phyloP scores from a whole-genome alignment of 1,140 invertebrate species.

The Diabrotica virgifera region DNA sequence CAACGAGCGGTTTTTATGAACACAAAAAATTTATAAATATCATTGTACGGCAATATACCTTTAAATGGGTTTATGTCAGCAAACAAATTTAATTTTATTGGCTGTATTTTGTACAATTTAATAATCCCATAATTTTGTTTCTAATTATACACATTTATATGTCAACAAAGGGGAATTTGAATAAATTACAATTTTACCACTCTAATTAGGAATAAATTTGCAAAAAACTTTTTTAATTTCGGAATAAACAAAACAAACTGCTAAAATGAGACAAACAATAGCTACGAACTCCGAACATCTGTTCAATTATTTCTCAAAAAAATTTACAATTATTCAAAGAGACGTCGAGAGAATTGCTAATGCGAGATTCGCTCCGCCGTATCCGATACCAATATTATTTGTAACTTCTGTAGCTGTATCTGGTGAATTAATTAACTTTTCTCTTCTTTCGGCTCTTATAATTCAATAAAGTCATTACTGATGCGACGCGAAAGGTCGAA shows the following conservation, averaged over 20 bases:
- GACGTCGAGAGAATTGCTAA: neutral
- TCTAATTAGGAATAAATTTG: neutral
- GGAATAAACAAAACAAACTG: neutral
- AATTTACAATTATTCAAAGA: conserved; percentile 2
- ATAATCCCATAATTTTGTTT: no score
- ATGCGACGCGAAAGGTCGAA: conserved; percentile 12
- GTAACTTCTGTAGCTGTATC: conserved; percentile 5
- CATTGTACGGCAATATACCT: no score
- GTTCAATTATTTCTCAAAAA: conserved; percentile 8
- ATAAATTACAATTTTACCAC: neutral
- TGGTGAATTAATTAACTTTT: conserved; percentile 12
- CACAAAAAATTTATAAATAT: no score
- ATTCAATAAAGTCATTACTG: conserved; percentile 8
- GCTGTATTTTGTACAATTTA: no score
- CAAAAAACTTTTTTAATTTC: neutral
- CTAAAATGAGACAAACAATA: neutral
- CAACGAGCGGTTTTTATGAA: no score
- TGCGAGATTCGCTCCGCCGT: neutral
- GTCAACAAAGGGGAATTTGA: neutral
- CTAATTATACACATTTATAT: no score
- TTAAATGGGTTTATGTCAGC: no score
- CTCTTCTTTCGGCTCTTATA: conserved; percentile 7
- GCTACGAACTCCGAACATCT: neutral
- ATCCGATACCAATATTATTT: conserved; percentile 8
- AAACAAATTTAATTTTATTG: no score